Conservation (phyloP, 1,140 invertebrate species). For the Oryctes rhinoceros region DNA sequence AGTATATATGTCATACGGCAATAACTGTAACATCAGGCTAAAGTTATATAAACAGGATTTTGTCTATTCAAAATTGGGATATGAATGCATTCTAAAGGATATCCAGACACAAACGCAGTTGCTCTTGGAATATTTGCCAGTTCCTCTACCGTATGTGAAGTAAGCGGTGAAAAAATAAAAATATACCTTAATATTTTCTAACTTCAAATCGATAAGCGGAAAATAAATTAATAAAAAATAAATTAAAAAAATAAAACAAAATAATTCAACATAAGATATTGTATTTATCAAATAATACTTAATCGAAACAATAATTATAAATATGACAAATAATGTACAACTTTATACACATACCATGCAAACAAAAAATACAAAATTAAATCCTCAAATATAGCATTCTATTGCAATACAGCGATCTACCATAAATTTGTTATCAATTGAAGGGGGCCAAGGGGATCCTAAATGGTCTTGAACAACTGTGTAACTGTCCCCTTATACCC, state of each 20-base stretch:
- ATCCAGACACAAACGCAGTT: not conserved
- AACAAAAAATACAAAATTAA: not conserved
- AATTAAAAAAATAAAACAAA: not conserved
- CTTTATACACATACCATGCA: not conserved
- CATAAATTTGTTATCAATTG: not conserved
- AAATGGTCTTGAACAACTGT: constrained; percentile 33
- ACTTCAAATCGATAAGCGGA: not conserved
- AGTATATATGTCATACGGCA: constrained; percentile 47
- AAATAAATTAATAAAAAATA: not conserved
- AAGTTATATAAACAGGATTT: constrained; percentile 37
- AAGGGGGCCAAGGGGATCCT: not conserved
- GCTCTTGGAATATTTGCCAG: constrained; percentile 1
- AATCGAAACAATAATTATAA: not conserved
- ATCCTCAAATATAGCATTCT: not conserved
- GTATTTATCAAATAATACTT: constrained; percentile 9
- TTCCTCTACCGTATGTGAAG: not conserved
- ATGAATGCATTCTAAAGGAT: constrained; percentile 22
- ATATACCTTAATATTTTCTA: not conserved
- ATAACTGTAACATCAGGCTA: constrained; percentile 37
- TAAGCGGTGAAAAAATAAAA: not conserved
- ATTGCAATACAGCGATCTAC: too few species aligned
- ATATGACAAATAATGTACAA: constrained; percentile 9
- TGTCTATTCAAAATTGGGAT: constrained; percentile 29
- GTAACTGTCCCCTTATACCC: constrained; percentile 30
- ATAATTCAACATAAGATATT: not conserved